Base-by-base conservation (phyloP, 2,888 invertebrate species). In the Ctenicera cuprea region DNA sequence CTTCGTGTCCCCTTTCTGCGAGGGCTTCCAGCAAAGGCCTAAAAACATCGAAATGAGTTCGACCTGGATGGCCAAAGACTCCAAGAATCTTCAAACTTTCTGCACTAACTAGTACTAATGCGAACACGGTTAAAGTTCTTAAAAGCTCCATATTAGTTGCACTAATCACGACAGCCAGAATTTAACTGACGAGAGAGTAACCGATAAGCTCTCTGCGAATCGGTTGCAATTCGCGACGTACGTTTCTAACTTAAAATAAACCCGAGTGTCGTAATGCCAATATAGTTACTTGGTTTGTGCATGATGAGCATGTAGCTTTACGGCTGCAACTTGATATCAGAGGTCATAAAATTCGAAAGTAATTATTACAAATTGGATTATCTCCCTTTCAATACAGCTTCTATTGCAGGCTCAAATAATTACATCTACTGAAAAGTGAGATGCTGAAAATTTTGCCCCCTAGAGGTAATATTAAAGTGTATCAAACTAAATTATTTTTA, bases 1-100 rank as follows among this genome's bases (percentile, higher is more conserved):
- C 83, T 73, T 91, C 88, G 80, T 94, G 93, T 0, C 93, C 94
- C 66, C 90, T 88, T 26, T 84, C 86, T 0, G 89, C 90, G 61
- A 94, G 83, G 77, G 90, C 91, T 52, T 87, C 87, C 54, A 94
- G 82, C 66, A 92, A 87, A 0, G 92, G 90, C 79, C 88, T 88
- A 80, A 91, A 92, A 18, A 92, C 91, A 30, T 90, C 87, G 79
- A 92, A 93, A 83, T 94, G 94, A 70, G 94, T 94, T 80, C 91
- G 92, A 1, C 94, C 94, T 2, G 89, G 87, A 80, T 93, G 92
- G 0, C 91, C 91, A 82, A 93, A 92, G 75, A 93, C 85, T 18
- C 90, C 93, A 33, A 94, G 86, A 76, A 94, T 91, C 74, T 89
- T 90, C 38, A 67, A 68, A 50, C 57, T 50, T 14, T 68, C 59